Base-by-base conservation (phyloP, 2,888 invertebrate genomes). In the Noctua pronuba region DNA sequence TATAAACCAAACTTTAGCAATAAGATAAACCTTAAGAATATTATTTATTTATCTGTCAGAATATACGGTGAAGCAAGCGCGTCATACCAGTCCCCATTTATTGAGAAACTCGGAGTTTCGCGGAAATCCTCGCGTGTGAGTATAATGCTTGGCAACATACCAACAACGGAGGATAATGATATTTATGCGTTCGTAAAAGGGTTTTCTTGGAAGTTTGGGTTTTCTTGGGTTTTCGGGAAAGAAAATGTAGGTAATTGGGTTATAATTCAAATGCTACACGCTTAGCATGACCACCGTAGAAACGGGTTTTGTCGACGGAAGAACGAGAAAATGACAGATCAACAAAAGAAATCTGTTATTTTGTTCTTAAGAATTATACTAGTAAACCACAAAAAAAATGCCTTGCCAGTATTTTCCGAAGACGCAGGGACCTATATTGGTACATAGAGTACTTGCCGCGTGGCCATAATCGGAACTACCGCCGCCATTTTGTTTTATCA, bases 81-180 rank as follows among this genome's bases (percentile, higher is more conserved):
- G 84, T 88, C 80, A 86, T 44, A 66, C 66, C 71, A 49, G 73
- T 38, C 31, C 52, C 44, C 31, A 52, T 62, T 84, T 86, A 86
- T 66, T 41, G 18, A 70, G 87, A 77, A 88, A 77, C 52, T 55
- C 0, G 24, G 55, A 11, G 67, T 69, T 87, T 84, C 87, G 31
- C 62, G 78, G 85, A 88, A 86, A 77, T 38, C 46, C 35, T 72
- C 41, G 5, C 62, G 8, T 18, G 68, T 49, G 64, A 38, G 67
- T 71, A 58, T 44, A 38, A 64, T 4, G 21, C 8, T 70, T 82
- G 88, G 87, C 87, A 62, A 16, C 8, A 68, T 41, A 75, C 87
- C 87, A 87, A 87, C 52, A n/a, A 35, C 38, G 31, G 79, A 72
- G 77, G 77, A 80, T 79, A 82, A 80, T 73, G 79, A 64, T 74